These are phyloP conservation scores for Phyllostomus discolor DNA, from an alignment of 2,113 vertebrate genomes.

Conservation along the genomic window DNA sequence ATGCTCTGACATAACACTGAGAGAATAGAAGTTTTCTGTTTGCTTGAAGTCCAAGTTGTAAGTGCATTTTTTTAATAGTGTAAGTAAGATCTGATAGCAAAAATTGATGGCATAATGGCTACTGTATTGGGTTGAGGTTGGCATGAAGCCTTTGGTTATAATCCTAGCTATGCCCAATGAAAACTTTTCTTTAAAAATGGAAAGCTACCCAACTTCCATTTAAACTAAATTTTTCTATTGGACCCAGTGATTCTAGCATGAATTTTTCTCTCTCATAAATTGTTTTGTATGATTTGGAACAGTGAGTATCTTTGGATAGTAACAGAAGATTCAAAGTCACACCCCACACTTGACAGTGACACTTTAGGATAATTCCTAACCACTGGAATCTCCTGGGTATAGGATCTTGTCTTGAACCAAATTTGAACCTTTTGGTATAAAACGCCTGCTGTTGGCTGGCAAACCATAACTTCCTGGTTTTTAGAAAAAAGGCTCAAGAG, in stretches of 20 bases:
- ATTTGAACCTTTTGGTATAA: slow-evolving; percentile 61
- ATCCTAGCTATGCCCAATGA: not conserved
- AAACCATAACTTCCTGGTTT: slow-evolving; percentile 54
- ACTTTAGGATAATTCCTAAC: not conserved
- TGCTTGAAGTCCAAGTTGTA: not conserved
- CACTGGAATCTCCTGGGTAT: not conserved
- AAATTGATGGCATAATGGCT: not conserved
- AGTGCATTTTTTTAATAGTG: not conserved
- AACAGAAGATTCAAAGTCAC: not conserved
- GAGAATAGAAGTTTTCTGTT: not conserved
- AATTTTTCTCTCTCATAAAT: not conserved
- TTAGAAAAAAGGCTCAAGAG: slow-evolving; percentile 62
- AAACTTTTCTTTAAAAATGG: not conserved
- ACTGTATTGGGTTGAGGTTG: not conserved
- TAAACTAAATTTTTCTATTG: not conserved
- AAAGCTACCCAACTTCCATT: not conserved
- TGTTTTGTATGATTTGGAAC: not conserved
- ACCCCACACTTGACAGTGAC: not conserved
- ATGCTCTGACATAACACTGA: not conserved
- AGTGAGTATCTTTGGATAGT: not conserved
- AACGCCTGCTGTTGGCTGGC: slow-evolving; percentile 56
- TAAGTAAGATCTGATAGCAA: not conserved
- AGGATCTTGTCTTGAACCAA: slow-evolving; percentile 53
- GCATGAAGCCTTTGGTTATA: not conserved
- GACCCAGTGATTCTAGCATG: not conserved